Percentiles rank a stretch among this genome's conserved stretches.
phyloP scores from a whole-genome alignment of 2,797 vertebrate species.

The Anas bahamensis region DNA sequence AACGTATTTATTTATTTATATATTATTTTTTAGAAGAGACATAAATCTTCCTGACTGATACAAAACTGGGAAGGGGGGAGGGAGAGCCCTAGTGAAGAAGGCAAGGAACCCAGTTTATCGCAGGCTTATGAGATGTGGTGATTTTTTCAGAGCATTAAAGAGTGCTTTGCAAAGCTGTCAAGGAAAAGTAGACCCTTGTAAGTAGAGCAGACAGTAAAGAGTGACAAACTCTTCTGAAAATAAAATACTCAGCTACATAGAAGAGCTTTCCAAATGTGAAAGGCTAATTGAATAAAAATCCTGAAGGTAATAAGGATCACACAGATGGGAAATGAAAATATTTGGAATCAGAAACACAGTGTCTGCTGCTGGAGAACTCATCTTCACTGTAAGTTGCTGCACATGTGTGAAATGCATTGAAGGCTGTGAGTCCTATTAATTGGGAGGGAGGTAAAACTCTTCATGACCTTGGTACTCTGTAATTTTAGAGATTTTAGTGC shows the following conservation, averaged over 20 bases:
- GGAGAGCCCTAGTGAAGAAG: background rate
- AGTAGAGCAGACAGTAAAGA: background rate
- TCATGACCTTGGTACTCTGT: background rate
- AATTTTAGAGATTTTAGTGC: constrained; percentile 24
- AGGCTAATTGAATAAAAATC: background rate
- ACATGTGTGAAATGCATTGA: background rate
- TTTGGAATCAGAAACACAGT: background rate
- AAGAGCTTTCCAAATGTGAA: background rate
- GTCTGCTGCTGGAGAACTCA: background rate
- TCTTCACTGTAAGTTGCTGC: background rate
- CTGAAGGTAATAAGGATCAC: background rate
- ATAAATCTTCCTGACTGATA: constrained; percentile 33
- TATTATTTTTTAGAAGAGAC: constrained; percentile 43
- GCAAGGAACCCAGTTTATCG: background rate
- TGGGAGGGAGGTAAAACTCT: background rate
- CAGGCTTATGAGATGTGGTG: background rate
- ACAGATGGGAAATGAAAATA: background rate
- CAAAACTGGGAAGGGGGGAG: background rate
- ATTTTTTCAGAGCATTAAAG: background rate
- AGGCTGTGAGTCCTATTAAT: background rate
- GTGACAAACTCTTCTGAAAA: background rate
- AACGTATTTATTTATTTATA: constrained; percentile 31
- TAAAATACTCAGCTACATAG: background rate
- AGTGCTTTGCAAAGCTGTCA: background rate
- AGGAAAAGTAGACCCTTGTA: background rate